Evolutionary conservation across 2,797 vertebrate species (phyloP), one percentile per base, ranked within the genome.

Genomic region (Melanotaenia boesemani): DNA sequence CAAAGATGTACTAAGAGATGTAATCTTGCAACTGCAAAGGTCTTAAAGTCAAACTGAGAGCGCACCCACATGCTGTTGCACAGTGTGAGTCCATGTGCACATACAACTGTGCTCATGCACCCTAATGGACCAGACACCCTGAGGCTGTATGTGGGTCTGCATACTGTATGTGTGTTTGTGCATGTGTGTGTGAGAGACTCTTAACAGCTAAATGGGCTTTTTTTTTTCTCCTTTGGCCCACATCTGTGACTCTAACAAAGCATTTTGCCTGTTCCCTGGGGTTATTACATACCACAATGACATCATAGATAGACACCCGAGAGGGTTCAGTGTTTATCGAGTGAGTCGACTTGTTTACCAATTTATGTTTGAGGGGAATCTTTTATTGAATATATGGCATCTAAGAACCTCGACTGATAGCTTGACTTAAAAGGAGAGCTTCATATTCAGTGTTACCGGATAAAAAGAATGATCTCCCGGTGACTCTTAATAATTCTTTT

Each of bases 161-260:
- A 0, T 20, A 50, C 67, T 73, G 34, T 69, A 69, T 66, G 63
- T 67, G 30, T 65, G 30, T 77, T 22, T 1, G 16, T 63, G 55
- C 52, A 64, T 82, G 67, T 37, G n/a, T 50, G 30, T 41, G 30
- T 75, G 76, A 77, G 60, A 63, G 60, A 67, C 6, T 59, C 56
- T 78, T 46, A 66, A 69, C 13, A 75, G 63, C 58, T 80, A 85
- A 82, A 82, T 74, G 60, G 26, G 2, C 6, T 16, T 48, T 48
- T 5, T 76, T 85, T 78, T 75, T 52, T 34, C 52, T 81, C 60
- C 57, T 71, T 44, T 82, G 66, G 77, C 72, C 75, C 80, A 86
- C 83, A 89, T 89, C 69, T 34, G 6, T 71, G 67, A 75, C 66
- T 74, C 72, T 59, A 77, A 83, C 83, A 81, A 83, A 77, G 62